A percentile compares a stretch with the other conserved stretches of the same genome.
phyloP scores from a whole-genome alignment of 2,113 vertebrate species.

The Phylloscopus whistleri region DNA sequence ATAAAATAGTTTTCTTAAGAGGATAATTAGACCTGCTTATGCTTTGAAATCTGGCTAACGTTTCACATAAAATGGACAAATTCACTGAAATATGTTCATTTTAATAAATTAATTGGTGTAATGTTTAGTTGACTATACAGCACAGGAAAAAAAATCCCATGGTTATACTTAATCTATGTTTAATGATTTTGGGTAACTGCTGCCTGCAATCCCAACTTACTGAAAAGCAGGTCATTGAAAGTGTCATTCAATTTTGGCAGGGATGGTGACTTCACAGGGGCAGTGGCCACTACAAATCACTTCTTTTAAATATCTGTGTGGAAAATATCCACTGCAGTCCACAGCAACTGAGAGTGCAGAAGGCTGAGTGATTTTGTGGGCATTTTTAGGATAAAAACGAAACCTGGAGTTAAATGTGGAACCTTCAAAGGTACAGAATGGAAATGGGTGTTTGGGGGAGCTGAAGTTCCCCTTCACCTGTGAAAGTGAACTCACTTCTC shows the following conservation, averaged over 20 bases:
- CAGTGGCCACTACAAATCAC: constrained; percentile 43
- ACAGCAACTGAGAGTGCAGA: not conserved
- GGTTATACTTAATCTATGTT: constrained; percentile 73
- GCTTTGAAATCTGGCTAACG: constrained; percentile 58
- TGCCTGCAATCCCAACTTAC: constrained; percentile 56
- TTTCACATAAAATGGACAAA: constrained; percentile 42
- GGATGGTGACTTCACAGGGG: constrained; percentile 53
- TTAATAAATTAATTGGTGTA: constrained; percentile 60
- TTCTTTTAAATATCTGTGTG: constrained; percentile 33
- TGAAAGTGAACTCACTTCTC: not conserved
- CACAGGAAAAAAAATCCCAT: constrained; percentile 59
- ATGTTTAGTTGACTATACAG: constrained; percentile 40
- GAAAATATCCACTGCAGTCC: constrained; percentile 20
- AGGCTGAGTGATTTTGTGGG: not conserved
- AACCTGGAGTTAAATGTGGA: not conserved
- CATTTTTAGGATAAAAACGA: not conserved
- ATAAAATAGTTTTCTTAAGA: constrained; percentile 59
- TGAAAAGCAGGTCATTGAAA: constrained; percentile 67
- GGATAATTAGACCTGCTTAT: constrained; percentile 49
- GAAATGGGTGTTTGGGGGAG: not conserved
- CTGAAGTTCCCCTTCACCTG: not conserved
- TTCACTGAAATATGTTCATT: constrained; percentile 39
- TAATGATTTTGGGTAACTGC: constrained; percentile 67
- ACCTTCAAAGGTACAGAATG: not conserved
- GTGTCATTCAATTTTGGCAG: constrained; percentile 58